Percentiles rank a stretch among this genome's conserved stretches.
Evolutionary conservation across 2,113 vertebrate genomes (phyloP).

Genomic region (Hoplias malabaricus): DNA sequence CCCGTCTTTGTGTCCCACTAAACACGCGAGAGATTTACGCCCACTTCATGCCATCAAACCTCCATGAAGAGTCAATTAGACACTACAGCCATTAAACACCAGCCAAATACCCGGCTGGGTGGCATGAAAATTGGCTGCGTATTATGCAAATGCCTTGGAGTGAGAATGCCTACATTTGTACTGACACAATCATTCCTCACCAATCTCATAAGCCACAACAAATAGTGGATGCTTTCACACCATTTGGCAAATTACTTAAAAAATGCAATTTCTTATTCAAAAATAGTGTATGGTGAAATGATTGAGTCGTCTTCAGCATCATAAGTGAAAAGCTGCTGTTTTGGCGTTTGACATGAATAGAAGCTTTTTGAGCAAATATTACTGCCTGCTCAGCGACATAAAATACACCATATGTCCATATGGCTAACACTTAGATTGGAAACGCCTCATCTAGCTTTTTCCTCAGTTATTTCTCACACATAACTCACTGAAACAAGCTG

Average conservation of each 20-base stretch:
- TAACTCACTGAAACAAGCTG: not conserved
- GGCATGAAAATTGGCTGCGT: not conserved
- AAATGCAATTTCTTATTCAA: no score
- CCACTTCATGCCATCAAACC: not conserved
- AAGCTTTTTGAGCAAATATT: not conserved
- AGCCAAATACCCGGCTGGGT: not conserved
- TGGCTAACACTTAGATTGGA: not conserved
- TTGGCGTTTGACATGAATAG: not conserved
- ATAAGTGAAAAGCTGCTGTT: not conserved
- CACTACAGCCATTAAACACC: not conserved
- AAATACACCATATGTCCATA: not conserved
- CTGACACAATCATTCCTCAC: not conserved
- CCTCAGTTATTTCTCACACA: not conserved
- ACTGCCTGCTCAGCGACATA: not conserved
- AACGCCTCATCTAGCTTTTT: not conserved
- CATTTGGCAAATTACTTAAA: not conserved
- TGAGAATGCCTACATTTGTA: not conserved
- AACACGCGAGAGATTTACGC: not conserved
- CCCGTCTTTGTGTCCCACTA: not conserved
- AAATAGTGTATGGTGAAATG: no score
- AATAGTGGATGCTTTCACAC: not conserved
- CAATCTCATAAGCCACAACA: not conserved
- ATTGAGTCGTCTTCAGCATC: not conserved
- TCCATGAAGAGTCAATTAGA: constrained; percentile 21
- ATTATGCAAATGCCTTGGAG: not conserved